Base-by-base conservation (phyloP, 1,140 invertebrate genomes). In the Vanessa atalanta region DNA sequence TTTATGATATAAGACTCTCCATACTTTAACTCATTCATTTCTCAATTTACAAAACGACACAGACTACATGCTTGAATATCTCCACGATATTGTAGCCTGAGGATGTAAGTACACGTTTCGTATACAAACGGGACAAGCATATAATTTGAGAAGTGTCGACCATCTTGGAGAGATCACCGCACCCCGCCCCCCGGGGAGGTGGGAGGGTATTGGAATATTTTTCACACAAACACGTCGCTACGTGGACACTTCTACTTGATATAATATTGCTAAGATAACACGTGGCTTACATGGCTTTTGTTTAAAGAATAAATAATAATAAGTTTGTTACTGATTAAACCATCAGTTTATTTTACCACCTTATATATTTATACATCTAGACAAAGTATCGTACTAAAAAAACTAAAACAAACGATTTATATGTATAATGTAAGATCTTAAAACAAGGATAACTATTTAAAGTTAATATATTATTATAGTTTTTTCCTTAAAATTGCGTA, bases 181-280 rank as follows among this genome's bases (percentile, higher is more conserved):
- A 60, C 48, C 66, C 73, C 68, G 53, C 75, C n/a, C 47, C 65
- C 63, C 47, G 63, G 63, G 65, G 74, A 70, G 26, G 76, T 65
- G 69, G 76, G 78, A 72, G 69, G 79, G 84, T 89, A 89, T 89
- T 87, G 87, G 86, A 88, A 92, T 92, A 92, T 92, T 92, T 92
- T 90, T 90, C 90, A 92, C 88, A 90, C 90, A 92, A 92, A 92
- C 90, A 92, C 88, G 84, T 86, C 82, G 83, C 77, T 87, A 90
- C 88, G 90, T 92, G 88, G 88, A 90, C 87, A 87, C 84, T 88
- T 89, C 85, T 83, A 82, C 83, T 84, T 84, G 85, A 86, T 89
- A 90, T 88, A 90, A 90, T 90, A 90, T 92, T 89, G 85, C 81
- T 85, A 76, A 57, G 64, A 60, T n/a, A 26, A 69, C 3, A 31